Evolutionary conservation across 1,140 invertebrate genomes (phyloP).

Genomic region (Atta cephalotes): DNA sequence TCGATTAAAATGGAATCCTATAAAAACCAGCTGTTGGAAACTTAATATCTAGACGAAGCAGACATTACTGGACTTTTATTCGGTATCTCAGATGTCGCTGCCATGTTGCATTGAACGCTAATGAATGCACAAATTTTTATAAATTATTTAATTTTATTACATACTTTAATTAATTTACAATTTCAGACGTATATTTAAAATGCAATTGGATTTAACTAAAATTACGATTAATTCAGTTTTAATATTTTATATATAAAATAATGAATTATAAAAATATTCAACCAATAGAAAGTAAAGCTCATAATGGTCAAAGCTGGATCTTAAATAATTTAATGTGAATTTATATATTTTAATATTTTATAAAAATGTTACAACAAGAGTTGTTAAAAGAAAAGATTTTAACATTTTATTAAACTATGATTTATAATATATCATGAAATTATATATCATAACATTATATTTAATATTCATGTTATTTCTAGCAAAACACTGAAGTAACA

Average conservation of each 20-base stretch:
- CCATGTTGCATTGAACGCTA: constrained; percentile 17
- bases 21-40: constrained; percentile 32
- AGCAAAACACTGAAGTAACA: background rate
- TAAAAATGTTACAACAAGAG: constrained; percentile 3
- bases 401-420: background rate
- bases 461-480: background rate
- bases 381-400: background rate
- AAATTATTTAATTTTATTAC: constrained; percentile 18
- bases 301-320: no score
- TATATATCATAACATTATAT: background rate
- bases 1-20: background rate
- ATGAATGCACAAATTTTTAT: background rate
- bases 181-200: background rate
- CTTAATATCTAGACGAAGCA: background rate
- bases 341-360: background rate
- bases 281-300: no score
- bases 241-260: background rate
- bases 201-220: background rate
- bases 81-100: constrained; percentile 23
- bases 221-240: background rate
- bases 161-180: background rate
- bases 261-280: background rate
- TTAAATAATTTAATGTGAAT: no score
- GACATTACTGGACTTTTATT: background rate
- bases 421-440: background rate